Conservation (phyloP, 2,113 vertebrate genomes). For the Microcebus griseorufus region DNA sequence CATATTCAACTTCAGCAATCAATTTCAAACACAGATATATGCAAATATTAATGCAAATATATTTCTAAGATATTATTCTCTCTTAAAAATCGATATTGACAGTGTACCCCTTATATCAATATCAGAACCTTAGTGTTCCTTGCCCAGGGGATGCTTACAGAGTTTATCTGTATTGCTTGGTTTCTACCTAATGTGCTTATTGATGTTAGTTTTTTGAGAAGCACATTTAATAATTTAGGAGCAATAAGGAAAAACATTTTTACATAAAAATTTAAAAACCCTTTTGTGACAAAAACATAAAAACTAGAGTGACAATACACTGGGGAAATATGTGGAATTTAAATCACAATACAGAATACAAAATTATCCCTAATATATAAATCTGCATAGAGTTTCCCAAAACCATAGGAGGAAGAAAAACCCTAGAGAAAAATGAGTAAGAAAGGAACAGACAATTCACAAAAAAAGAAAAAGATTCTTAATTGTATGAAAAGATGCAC, state of each 20-base stretch:
- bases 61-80: neutral
- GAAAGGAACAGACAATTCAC: neutral
- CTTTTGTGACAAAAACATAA: neutral
- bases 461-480: neutral
- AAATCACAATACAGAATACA: neutral
- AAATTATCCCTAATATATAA: neutral
- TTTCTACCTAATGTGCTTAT: neutral
- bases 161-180: neutral
- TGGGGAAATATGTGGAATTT: constrained; percentile 15
- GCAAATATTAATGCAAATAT: neutral
- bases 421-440: neutral
- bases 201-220: neutral
- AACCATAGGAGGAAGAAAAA: neutral
- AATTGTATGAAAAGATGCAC: neutral
- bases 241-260: neutral
- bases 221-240: constrained; percentile 25
- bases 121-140: neutral
- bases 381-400: neutral
- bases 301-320: neutral
- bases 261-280: neutral
- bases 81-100: neutral
- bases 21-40: neutral
- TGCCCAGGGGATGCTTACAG: neutral
- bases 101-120: neutral
- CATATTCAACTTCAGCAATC: neutral